A percentile compares a stretch with the other conserved stretches of the same genome.
phyloP scores from a whole-genome alignment of 2,888 invertebrate genomes.

The Tryphoninae sp. region DNA sequence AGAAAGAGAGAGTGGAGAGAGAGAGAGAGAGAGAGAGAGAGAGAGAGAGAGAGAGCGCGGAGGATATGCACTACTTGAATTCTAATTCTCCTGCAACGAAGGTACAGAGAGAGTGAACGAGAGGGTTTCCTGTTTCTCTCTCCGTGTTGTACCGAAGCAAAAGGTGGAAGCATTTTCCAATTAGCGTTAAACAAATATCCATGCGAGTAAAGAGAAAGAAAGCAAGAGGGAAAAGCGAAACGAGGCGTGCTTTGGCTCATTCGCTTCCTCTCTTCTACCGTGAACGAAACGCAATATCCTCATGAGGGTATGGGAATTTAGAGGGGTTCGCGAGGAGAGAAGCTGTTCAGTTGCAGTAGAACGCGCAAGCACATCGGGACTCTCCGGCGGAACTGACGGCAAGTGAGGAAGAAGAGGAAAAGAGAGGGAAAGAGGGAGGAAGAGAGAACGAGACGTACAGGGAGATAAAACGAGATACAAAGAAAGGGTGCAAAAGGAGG shows the following conservation, averaged over 20 bases:
- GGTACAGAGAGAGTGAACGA: constrained; percentile 48
- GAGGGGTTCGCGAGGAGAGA: constrained; percentile 16
- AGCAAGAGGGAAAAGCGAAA: constrained; percentile 34
- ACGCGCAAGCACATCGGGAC: constrained; percentile 3
- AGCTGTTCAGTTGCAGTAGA: constrained; percentile 42
- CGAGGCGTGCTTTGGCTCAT: constrained; percentile 24
- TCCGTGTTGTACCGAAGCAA: constrained; percentile 47
- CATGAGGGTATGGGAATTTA: constrained; percentile 28
- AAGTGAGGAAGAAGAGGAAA: constrained; percentile 7
- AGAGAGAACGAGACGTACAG: neutral
- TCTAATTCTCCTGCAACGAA: constrained; percentile 63
- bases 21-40: constrained; percentile 40
- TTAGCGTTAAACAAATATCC: constrained; percentile 79
- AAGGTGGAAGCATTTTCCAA: constrained; percentile 72
- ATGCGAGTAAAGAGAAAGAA: constrained; percentile 58
- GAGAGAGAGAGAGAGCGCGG: constrained; percentile 15
- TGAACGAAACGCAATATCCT: constrained; percentile 61
- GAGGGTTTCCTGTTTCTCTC: constrained; percentile 3
- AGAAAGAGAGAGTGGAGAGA: constrained; percentile 48
- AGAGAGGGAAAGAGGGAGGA: constrained; percentile 6
- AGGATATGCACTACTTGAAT: constrained; percentile 63
- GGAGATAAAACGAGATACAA: neutral
- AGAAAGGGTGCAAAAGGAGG: constrained; percentile 28
- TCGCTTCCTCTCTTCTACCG: constrained; percentile 10
- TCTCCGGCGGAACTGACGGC: constrained; percentile 12